Evolutionary conservation across 2,888 invertebrate species (phyloP).

Genomic region (Phyllotreta cruciferae): DNA sequence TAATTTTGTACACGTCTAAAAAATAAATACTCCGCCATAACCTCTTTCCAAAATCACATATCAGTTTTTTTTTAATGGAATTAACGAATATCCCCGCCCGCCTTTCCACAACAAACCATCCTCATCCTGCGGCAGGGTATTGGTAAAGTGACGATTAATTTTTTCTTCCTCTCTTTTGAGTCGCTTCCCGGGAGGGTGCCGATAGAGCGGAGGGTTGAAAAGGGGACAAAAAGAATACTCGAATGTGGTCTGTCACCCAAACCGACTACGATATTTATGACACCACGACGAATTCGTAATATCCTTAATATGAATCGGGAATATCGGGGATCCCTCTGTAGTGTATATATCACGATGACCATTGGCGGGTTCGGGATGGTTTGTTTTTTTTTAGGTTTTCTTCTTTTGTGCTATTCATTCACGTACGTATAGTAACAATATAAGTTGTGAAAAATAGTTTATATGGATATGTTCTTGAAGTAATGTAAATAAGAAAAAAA

Average conservation of each 20-base stretch:
- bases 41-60: background rate
- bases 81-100: background rate
- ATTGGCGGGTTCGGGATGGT: too few relatives aligned
- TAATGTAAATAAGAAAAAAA: too few relatives aligned
- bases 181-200: background rate
- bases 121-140: slow-evolving; percentile 3
- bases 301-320: slow-evolving; percentile 30
- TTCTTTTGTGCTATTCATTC: too few relatives aligned
- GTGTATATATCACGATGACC: background rate
- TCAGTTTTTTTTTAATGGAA: background rate
- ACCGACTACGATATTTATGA: slow-evolving; percentile 41
- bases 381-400: too few relatives aligned
- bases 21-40: background rate
- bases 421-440: too few relatives aligned
- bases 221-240: slow-evolving; percentile 27
- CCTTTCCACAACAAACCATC: slow-evolving; percentile 3
- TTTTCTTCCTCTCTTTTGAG: slow-evolving; percentile 26
- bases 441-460: too few relatives aligned
- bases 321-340: slow-evolving; percentile 1
- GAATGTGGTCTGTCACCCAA: slow-evolving; percentile 43
- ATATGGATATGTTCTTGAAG: too few relatives aligned
- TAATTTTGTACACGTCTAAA: too few relatives aligned
- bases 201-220: background rate
- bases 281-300: slow-evolving; percentile 34
- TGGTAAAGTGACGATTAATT: slow-evolving; percentile 39